Conservation (phyloP, 2,113 vertebrate species). For the Albula glossodonta region DNA sequence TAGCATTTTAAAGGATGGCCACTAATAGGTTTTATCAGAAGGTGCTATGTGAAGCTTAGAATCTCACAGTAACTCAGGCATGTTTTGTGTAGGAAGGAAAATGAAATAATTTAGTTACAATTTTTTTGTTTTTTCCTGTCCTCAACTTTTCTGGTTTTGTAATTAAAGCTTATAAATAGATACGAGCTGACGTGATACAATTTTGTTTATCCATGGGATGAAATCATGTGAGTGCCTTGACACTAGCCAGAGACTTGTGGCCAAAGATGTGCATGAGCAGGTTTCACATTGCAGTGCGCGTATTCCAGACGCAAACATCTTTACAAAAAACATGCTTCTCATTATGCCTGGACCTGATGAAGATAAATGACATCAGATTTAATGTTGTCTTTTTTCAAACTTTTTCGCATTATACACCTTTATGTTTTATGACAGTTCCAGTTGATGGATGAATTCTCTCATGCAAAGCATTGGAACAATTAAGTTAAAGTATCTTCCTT, state of each 20-base stretch:
- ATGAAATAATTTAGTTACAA: too few species aligned
- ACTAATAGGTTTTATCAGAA: too few species aligned
- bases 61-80: too few species aligned
- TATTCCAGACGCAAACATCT: too few species aligned
- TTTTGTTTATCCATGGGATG: background rate
- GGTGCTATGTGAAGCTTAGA: too few species aligned
- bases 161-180: too few species aligned
- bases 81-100: too few species aligned
- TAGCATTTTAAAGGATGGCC: background rate
- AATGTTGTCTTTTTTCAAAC: conserved; percentile 17
- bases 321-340: background rate
- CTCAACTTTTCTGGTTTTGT: too few species aligned
- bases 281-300: background rate
- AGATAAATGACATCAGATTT: conserved; percentile 42
- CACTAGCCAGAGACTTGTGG: background rate
- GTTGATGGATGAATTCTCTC: conserved; percentile 12
- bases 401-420: background rate
- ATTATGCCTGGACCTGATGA: conserved; percentile 32
- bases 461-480: conserved; percentile 17
- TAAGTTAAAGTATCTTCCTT: conserved; percentile 18
- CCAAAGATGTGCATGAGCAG: background rate
- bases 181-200: too few species aligned
- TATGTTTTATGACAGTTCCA: conserved; percentile 18
- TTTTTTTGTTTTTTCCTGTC: too few species aligned
- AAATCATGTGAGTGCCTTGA: background rate